phyloP scores from a whole-genome alignment of 1,140 invertebrate species.

The Ylistrum balloti region DNA sequence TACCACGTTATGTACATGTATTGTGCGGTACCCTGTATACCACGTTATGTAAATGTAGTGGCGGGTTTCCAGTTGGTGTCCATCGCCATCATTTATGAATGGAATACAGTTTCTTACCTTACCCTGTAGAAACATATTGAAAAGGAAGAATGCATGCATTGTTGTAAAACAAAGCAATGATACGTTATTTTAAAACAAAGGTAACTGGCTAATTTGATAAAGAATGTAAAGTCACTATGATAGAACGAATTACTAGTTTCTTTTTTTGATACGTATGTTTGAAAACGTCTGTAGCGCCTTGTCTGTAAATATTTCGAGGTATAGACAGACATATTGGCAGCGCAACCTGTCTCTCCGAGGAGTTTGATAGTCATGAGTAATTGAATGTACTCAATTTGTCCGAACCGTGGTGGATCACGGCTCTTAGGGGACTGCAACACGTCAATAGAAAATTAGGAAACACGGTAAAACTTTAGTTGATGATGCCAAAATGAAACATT shows the following conservation, averaged over 20 bases:
- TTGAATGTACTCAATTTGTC: conserved; percentile 28
- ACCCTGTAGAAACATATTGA: too few species aligned
- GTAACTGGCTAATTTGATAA: neutral
- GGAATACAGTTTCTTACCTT: too few species aligned
- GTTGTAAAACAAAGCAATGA: too few species aligned
- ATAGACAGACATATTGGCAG: neutral
- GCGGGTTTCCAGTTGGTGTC: too few species aligned
- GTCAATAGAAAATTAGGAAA: neutral
- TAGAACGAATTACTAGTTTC: neutral
- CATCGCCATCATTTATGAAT: too few species aligned
- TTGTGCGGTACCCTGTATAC: too few species aligned
- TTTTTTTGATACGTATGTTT: neutral
- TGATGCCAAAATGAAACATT: conserved; percentile 22
- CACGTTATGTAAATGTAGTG: too few species aligned
- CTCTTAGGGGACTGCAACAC: neutral
- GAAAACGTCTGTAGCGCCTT: neutral
- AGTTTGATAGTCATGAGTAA: neutral
- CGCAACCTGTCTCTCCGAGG: neutral
- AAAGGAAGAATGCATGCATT: too few species aligned
- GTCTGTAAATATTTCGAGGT: neutral
- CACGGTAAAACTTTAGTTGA: neutral
- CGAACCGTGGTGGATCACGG: neutral
- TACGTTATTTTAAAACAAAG: neutral
- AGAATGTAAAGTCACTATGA: neutral
- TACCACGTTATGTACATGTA: too few species aligned